Evolutionary conservation across 2,797 vertebrate species (phyloP), one percentile per base, ranked within the genome.

Genomic region (Phoebastria nigripes): DNA sequence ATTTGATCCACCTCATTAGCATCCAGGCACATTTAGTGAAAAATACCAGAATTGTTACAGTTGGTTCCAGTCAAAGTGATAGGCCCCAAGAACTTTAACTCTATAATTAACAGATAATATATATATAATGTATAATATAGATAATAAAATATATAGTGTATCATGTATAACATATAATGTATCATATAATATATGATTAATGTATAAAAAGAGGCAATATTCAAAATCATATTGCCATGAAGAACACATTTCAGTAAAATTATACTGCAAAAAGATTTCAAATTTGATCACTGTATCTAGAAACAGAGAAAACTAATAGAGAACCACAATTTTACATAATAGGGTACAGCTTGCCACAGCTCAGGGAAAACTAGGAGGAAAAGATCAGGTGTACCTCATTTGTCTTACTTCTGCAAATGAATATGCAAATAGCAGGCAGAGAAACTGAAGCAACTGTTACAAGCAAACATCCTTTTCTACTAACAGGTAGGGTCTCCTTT

Each of bases 1-100:
- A 94, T 94, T 92, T 87, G 66, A 93, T 96, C 59, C 52, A 77
- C 35, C 82, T 96, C 90, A 84, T 94, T 94, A 92, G 39, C 73
- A 92, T 77, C 70, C 70, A 90, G 47, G 71, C 66, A 87, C 37
- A 89, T 87, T 93, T 76, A 82, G 52, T 89, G 62, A 88, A 95
- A 96, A 95, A 90, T 73, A 54, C 17, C 77, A 89, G 77, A 90
- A 94, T 49, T 79, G 55, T 87, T 91, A 70, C n/a, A 91, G 39
- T 58, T 70, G 47, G 47, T 90, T 93, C 71, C 46, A 93, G 67
- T n/a, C 41, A 79, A 87, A 92, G 66, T 73, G 70, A 86, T 66
- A 82, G 66, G 59, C 33, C 84, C 41, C 2, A 2, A 66, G 55
- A 82, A 51, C 26, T 94, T 95, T 70, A 82, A 65, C 59, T 94